Evolutionary conservation across 2,888 invertebrate genomes (phyloP), one percentile per base, ranked within the genome.

Genomic region (Oscheius sp.): DNA sequence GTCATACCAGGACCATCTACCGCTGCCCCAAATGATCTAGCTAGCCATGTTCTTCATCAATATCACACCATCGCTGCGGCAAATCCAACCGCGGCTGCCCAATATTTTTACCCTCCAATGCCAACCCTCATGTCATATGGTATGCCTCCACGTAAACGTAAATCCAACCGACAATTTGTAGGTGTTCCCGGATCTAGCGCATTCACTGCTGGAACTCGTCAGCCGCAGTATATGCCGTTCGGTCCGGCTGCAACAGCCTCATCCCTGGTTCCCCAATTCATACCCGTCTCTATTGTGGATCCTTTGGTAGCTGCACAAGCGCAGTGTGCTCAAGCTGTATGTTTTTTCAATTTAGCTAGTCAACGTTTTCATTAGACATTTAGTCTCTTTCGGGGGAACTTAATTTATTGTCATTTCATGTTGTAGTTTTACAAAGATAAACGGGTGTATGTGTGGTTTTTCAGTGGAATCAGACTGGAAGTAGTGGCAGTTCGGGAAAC

Each of bases 261-360:
- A 0, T 28, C n/a, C 12, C 47, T 50, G 54, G 56, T 44, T 14
- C 80, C 78, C 41, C 78, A 79, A 41, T 79, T 78, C 68, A 76
- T 83, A 36, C 82, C 82, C 41, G 80, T 83, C 33, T 77, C 82
- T 24, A 72, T 84, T 57, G 78, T 83, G 65, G 83, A 82, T 63
- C 82, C 80, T 32, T 30, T 66, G 8, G 41, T 74, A 14, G 50
- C 64, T 14, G 45, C 64, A 1, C 73, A 72, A 59, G 70, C 68
- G 45, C 75, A 75, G 56, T 71, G 28, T 12, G 50, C 50, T 26
- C 54, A 54, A 54, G 33, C 54, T 17, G 54, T 54, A 33, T 33
- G 54, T 54, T 33, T 54, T 54, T 54, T 33, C 24, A 54, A 33
- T 54, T 54, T 33, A 32, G 33, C 33, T 54, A n/a, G n/a, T n/a